phyloP scores from a whole-genome alignment of 2,888 invertebrate species.

The Heliconius sara region DNA sequence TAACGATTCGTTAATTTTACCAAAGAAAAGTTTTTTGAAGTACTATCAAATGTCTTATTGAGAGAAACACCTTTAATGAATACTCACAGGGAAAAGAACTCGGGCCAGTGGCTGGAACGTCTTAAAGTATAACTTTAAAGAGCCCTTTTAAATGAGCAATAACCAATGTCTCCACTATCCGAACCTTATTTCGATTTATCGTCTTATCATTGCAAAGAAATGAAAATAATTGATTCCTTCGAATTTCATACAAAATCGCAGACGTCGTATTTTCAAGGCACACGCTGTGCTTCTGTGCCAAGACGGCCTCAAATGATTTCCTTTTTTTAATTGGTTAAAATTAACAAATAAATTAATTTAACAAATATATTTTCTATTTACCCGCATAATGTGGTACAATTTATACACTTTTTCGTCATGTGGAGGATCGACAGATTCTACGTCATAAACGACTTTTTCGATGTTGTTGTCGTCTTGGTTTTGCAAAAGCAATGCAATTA shows the following conservation, averaged over 20 bases:
- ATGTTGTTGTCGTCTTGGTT: background rate
- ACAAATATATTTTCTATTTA: conserved; percentile 24
- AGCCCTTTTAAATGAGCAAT: too few relatives aligned
- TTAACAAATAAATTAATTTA: too few relatives aligned
- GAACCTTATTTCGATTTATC: too few relatives aligned
- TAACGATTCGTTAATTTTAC: background rate
- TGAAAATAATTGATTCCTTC: background rate
- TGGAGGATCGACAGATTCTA: conserved; percentile 32
- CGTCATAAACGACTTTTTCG: conserved; percentile 11
- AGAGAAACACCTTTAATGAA: too few relatives aligned
- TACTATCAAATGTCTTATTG: too few relatives aligned
- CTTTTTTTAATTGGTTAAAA: background rate
- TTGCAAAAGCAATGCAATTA: conserved; percentile 30
- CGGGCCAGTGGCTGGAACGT: too few relatives aligned
- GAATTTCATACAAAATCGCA: background rate
- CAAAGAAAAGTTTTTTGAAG: too few relatives aligned
- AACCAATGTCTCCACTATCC: too few relatives aligned
- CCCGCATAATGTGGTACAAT: conserved; percentile 50
- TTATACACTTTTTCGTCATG: conserved; percentile 48
- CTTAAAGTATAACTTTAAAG: too few relatives aligned
- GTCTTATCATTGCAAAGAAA: background rate
- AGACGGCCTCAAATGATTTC: background rate
- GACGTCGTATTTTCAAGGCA: background rate
- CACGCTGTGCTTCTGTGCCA: too few relatives aligned
- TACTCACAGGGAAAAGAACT: too few relatives aligned